Percentiles rank a stretch among this genome's conserved stretches.
phyloP scores from a whole-genome alignment of 2,888 invertebrate genomes.

The Coleophora deauratella region DNA sequence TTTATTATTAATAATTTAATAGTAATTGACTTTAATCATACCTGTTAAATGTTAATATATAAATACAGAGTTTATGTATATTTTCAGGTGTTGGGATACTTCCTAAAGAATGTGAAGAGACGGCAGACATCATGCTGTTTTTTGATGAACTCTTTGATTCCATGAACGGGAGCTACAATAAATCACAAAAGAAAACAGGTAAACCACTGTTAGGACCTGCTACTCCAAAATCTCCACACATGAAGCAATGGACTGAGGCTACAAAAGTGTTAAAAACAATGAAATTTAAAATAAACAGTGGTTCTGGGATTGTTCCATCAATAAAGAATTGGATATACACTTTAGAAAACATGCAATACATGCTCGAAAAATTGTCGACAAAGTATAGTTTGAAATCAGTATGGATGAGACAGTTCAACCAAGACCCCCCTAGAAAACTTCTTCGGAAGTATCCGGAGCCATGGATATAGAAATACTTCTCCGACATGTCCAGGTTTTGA shows the following conservation, averaged over 20 bases:
- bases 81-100: constrained; percentile 9
- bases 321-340: constrained; percentile 4
- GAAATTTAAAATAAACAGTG: not conserved
- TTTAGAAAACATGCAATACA: constrained; percentile 1
- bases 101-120: constrained; percentile 7
- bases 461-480: not conserved
- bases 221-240: constrained; percentile 10
- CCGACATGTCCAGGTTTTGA: not conserved
- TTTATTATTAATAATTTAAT: constrained; percentile 15
- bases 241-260: constrained; percentile 4
- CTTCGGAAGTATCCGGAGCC: not conserved
- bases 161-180: constrained; percentile 10
- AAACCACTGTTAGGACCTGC: constrained; percentile 6
- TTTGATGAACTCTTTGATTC: constrained; percentile 13
- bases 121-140: constrained; percentile 10
- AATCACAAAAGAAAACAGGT: constrained; percentile 1
- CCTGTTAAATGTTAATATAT: constrained; percentile 20
- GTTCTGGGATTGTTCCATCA: not conserved
- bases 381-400: constrained; percentile 5
- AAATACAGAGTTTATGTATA: constrained; percentile 15
- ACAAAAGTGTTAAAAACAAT: constrained; percentile 3
- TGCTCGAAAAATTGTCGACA: not conserved
- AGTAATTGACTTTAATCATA: constrained; percentile 19
- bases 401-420: constrained; percentile 12
- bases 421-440: constrained; percentile 10